These are phyloP conservation scores for Monopis laevigella DNA, from an alignment of 2,888 invertebrate genomes.

Conservation along the genomic window DNA sequence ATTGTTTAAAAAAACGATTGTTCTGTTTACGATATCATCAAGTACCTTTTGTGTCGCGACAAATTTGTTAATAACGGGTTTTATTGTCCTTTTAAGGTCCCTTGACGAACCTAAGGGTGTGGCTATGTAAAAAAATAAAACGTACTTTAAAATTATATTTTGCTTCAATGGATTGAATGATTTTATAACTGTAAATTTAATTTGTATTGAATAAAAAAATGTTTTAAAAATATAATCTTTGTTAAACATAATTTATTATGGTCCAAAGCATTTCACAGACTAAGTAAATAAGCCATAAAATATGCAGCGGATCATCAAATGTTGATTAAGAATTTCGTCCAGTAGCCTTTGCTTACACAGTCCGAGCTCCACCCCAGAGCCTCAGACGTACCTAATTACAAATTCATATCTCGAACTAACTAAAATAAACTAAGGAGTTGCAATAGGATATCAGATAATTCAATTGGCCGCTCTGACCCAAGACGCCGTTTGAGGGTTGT, in stretches of 20 bases:
- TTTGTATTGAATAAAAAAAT: too few relatives aligned
- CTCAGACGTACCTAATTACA: slow-evolving; percentile 20
- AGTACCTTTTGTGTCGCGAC: slow-evolving; percentile 11
- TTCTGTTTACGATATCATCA: slow-evolving; percentile 9
- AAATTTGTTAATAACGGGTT: slow-evolving; percentile 11
- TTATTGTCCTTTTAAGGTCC: slow-evolving; percentile 11
- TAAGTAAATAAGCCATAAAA: too few relatives aligned
- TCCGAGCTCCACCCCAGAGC: slow-evolving; percentile 2
- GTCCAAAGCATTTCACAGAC: too few relatives aligned
- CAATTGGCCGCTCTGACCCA: slow-evolving; percentile 32
- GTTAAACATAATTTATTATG: too few relatives aligned
- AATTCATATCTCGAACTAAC: slow-evolving; percentile 26
- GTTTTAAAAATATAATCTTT: too few relatives aligned
- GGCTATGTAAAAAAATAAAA: too few relatives aligned
- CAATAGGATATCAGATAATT: slow-evolving; percentile 23
- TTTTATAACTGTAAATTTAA: too few relatives aligned
- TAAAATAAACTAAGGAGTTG: slow-evolving; percentile 20
- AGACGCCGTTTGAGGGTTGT: slow-evolving; percentile 16
- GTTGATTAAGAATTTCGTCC: slow-evolving; percentile 7
- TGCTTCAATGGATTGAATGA: too few relatives aligned
- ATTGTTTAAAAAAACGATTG: slow-evolving; percentile 11
- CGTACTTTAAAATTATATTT: too few relatives aligned
- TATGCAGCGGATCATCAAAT: slow-evolving; percentile 6
- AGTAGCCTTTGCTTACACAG: slow-evolving; percentile 4
- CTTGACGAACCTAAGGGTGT: too few relatives aligned